Base-by-base conservation (phyloP, 2,888 invertebrate genomes). In the Athripsodes cinereus region DNA sequence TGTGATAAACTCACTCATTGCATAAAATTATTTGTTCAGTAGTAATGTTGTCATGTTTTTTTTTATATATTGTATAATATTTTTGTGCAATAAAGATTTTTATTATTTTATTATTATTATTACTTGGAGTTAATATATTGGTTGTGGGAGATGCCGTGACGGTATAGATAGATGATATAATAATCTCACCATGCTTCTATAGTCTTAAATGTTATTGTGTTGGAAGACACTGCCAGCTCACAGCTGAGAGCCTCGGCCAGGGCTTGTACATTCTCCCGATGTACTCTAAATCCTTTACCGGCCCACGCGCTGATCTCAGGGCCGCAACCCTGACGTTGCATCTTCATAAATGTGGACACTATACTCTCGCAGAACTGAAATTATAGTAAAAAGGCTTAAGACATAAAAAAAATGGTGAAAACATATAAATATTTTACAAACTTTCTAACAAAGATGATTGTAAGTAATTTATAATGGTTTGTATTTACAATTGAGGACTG, bases 311-410 rank as follows among this genome's bases (percentile, higher is more conserved):
- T 66, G 22, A 67, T 65, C 0, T 72, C 72, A 0, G 71, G 68
- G 3, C 64, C 64, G 0, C 71, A 69, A 0, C 73, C 71, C 34
- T 82, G 72, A 65, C 84, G 85, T 64, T 87, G 78, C 40, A 85
- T 81, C 69, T 83, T 84, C 70, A 89, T 81, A 69, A 87, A 90
- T 0, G 88, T 88, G 26, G 86, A 86, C 0, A 88, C 85, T 66
- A 89, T 83, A 63, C 87, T 85, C 69, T 88, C 87, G 62, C 89
- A 85, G 69, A 88, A 90, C 82, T 87, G 74, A 70, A 66, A 13
- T 64, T 64, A 26, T 26, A 26, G 10, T 26, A 26, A 3, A 26
- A 26, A n/a, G n/a, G n/a, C n/a, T n/a, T n/a, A n/a, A n/a, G n/a
- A n/a, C n/a, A n/a, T n/a, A n/a, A n/a, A n/a, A n/a, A n/a, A n/a